phyloP scores from a whole-genome alignment of 37 sponge, comb jelly and placozoan species.

The Geodia barretti region DNA sequence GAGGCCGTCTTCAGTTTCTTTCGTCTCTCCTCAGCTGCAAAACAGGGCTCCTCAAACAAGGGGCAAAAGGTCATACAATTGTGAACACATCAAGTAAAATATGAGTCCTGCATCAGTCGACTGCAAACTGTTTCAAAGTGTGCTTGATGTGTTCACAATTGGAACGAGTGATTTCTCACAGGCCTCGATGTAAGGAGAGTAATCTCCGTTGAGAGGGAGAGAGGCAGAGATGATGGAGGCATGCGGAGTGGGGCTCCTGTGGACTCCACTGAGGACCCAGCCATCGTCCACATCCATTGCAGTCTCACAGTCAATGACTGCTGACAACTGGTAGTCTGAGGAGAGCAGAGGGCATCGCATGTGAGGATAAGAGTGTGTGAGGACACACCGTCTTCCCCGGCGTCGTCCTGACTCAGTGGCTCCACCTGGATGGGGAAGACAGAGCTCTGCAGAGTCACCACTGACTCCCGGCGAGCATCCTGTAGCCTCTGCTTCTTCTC shows the following conservation, averaged over 20 bases:
- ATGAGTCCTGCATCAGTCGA: too few species aligned
- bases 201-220: slow-evolving; percentile 58
- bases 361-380: background rate
- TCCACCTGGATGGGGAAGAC: slow-evolving; percentile 63
- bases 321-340: slow-evolving; percentile 18
- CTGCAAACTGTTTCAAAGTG: too few species aligned
- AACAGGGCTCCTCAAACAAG: too few species aligned
- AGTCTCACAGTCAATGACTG: slow-evolving; percentile 36
- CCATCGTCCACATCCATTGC: slow-evolving; percentile 58
- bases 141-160: too few species aligned
- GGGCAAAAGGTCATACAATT: background rate
- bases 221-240: slow-evolving; percentile 49
- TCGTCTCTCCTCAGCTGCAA: background rate
- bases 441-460: background rate
- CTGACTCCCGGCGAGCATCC: background rate
- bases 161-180: slow-evolving; percentile 20
- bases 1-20: background rate
- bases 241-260: slow-evolving; percentile 32
- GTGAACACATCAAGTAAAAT: background rate
- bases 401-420: slow-evolving; percentile 48
- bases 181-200: slow-evolving; percentile 42
- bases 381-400: slow-evolving; percentile 34
- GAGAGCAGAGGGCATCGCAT: background rate
- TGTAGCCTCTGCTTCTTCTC: background rate
- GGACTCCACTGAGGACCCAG: slow-evolving; percentile 67